Conservation (phyloP, 2,113 vertebrate genomes). For the Pedetes capensis region DNA sequence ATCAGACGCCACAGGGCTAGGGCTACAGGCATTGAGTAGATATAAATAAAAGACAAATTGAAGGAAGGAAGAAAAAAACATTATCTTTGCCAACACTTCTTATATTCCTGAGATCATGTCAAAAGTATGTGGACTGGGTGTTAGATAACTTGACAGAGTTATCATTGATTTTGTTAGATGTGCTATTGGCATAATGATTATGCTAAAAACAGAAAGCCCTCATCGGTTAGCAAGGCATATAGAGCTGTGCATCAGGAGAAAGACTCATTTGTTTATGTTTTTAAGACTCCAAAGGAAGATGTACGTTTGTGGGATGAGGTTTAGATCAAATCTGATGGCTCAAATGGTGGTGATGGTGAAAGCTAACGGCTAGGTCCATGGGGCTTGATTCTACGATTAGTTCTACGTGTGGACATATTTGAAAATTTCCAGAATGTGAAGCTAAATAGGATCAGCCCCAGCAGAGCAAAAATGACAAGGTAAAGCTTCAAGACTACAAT, state of each 20-base stretch:
- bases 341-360: not conserved
- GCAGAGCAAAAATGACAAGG: conserved; percentile 47
- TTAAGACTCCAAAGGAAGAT: not conserved
- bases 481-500: conserved; percentile 21
- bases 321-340: not conserved
- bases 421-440: not conserved
- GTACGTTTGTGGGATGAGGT: rapidly evolving
- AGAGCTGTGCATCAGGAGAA: not conserved
- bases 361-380: rapidly evolving
- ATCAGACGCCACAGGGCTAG: no score
- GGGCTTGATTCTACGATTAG: not conserved
- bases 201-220: not conserved
- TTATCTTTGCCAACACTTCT: not conserved
- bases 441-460: not conserved
- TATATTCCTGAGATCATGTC: not conserved
- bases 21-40: not conserved
- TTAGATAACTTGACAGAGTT: not conserved
- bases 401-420: not conserved
- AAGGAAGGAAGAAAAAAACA: not conserved
- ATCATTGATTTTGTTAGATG: not conserved
- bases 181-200: not conserved
- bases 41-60: not conserved
- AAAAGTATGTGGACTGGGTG: not conserved
- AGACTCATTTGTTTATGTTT: not conserved
- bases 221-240: not conserved